Evolutionary conservation across 1,140 invertebrate genomes (phyloP).

Genomic region (Tenebrio molitor): DNA sequence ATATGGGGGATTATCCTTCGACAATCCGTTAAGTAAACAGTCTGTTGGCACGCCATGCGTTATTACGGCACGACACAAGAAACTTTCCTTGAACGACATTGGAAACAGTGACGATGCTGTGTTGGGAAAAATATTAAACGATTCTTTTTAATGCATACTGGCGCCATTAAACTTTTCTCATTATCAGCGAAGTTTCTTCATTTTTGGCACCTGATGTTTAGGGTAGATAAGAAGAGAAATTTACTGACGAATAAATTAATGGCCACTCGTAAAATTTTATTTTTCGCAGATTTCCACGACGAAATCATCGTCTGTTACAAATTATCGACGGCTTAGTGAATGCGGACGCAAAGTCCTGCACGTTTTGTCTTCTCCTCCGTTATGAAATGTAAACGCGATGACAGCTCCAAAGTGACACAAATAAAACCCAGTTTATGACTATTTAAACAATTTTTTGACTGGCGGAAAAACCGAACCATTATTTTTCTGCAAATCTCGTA

Average conservation of each 20-base stretch:
- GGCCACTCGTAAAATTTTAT: conserved; percentile 30
- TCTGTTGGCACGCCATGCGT: conserved; percentile 35
- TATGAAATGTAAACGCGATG: neutral
- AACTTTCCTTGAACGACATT: conserved; percentile 23
- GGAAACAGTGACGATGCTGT: conserved; percentile 9
- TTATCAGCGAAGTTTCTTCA: conserved; percentile 30
- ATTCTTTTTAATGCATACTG: conserved; percentile 23
- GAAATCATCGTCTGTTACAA: neutral
- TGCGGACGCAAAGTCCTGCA: too few relatives aligned
- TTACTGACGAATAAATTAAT: conserved; percentile 41
- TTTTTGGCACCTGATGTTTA: conserved; percentile 39
- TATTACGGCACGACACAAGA: conserved; percentile 36
- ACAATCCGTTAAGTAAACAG: conserved; percentile 39
- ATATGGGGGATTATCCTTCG: conserved; percentile 43
- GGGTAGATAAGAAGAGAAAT: conserved; percentile 31
- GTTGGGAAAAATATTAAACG: conserved; percentile 9
- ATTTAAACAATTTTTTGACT: neutral
- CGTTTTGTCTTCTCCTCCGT: neutral
- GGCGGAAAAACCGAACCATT: neutral
- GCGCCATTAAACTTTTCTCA: conserved; percentile 31
- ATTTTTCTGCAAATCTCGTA: neutral
- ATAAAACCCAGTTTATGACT: neutral
- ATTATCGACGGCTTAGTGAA: neutral
- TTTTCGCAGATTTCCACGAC: conserved; percentile 21
- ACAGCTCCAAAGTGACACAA: neutral